Base-by-base conservation (phyloP, 2,113 vertebrate genomes). In the Tachycineta bicolor region DNA sequence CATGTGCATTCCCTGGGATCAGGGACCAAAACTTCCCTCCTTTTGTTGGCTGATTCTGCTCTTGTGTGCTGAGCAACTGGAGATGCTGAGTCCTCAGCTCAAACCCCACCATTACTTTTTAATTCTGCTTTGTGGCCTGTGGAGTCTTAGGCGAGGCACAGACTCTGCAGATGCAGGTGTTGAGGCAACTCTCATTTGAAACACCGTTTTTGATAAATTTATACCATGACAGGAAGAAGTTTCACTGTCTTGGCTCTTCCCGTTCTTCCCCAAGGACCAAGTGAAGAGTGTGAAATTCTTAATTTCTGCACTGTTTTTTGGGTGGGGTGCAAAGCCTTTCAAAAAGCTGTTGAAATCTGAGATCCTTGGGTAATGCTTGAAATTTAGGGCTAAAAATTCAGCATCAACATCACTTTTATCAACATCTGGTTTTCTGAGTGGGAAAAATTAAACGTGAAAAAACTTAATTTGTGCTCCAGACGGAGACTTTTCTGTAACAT, bases 381-480 rank as follows among this genome's bases (percentile, higher is more conserved):
- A 24, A 15, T 83, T 14, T 33, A 34, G 24, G 25, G 39, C 9
- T 56, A 6, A 15, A 8, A 34, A 9, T 34, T 28, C 14, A 24
- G 19, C 58, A 63, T 19, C 24, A 9, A 58, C 52, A 26, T 18
- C 3, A 4, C 23, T n/a, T 64, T 14, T 29, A 6, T 31, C 17
- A 14, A 3, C 10, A 8, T 6, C 26, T 53, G 9, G 9, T 1
- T 49, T 80, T 79, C 16, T 43, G n/a, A 44, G 16, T 31, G 23
- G n/a, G 58, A 2, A 24, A 20, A 59, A n/a, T 9, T 2, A 22
- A 71, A 34, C 0, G 0, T 8, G 3, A 23, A 9, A 9, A 34
- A 37, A 19, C 10, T 24, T 5, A 14, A 33, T 62, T 58, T 71
- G 22, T 87, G 77, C 28, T 74, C 3, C 33, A 64, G 5, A 13